phyloP scores from a whole-genome alignment of 2,888 invertebrate genomes.

The Cheilosia variabilis region DNA sequence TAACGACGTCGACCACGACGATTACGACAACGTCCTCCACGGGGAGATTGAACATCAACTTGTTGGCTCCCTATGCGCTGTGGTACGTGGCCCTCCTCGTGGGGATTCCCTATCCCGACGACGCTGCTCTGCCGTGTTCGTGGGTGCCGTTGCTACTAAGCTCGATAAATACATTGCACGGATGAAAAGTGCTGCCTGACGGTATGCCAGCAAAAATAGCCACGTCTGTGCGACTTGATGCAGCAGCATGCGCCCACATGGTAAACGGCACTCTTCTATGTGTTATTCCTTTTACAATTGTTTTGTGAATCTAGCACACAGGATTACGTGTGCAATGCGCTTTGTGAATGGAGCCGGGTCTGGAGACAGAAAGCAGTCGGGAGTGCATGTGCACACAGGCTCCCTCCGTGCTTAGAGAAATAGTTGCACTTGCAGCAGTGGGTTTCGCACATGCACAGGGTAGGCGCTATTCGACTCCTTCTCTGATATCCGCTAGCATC shows the following conservation, averaged over 20 bases:
- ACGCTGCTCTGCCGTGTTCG: constrained; percentile 8
- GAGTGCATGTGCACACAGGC: constrained; percentile 25
- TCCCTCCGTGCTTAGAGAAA: constrained; percentile 62
- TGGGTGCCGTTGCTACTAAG: constrained; percentile 65
- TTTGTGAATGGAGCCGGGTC: constrained; percentile 61
- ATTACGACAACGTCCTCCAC: constrained; percentile 38
- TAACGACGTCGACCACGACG: constrained; percentile 41
- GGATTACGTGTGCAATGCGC: constrained; percentile 61
- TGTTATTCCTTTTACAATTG: constrained; percentile 67
- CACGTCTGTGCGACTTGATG: constrained; percentile 47
- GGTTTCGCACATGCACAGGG: constrained; percentile 14
- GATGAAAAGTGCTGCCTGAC: constrained; percentile 57
- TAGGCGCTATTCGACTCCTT: constrained; percentile 18
- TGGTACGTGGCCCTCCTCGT: constrained; percentile 33
- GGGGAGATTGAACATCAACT: constrained; percentile 61
- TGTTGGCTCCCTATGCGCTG: constrained; percentile 54
- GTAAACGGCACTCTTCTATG: constrained; percentile 65
- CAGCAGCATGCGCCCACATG: constrained; percentile 44
- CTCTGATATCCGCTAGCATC: constrained; percentile 37
- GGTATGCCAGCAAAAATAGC: constrained; percentile 44
- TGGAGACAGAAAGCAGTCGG: constrained; percentile 4
- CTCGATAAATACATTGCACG: constrained; percentile 55
- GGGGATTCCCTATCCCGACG: constrained; percentile 63
- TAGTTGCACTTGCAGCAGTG: constrained; percentile 47
- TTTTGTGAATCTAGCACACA: constrained; percentile 63